Base-by-base conservation (phyloP, 2,888 invertebrate genomes). In the Oxytorus armatus region DNA sequence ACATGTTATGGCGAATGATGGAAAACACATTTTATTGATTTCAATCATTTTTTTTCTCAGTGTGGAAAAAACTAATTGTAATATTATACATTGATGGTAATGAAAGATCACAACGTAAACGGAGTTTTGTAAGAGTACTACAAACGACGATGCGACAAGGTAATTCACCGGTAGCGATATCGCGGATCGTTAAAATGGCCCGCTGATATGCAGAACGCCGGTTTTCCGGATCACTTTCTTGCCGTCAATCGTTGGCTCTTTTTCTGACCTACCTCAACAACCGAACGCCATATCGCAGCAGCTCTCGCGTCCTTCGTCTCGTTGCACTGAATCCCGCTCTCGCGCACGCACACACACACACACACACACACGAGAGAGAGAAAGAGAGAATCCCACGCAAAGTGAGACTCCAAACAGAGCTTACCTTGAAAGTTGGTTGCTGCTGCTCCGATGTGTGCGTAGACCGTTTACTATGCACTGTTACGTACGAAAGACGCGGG, bases 231-330 rank as follows among this genome's bases (percentile, higher is more conserved):
- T 68, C 42, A 14, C 39, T 63, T 53, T 14, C 36, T 65, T 47
- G 51, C 69, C n/a, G 63, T 79, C 68, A 73, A 79, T 81, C 74
- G 75, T 16, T 55, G 57, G 18, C 49, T 65, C 66, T 61, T 77
- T 42, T 44, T 47, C 79, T 42, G 79, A 82, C 77, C 81, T 61
- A 39, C 68, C 82, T 65, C 80, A 61, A 73, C 77, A 68, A 74
- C 76, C 61, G 36, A 39, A 25, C 25, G 55, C 23, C 69, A 57
- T 57, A 61, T 59, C 72, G 53, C 57, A 44, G 42, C 61, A 39
- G 29, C 70, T 68, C 23, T 76, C 5, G 47, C 72, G 53, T 57
- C 66, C 66, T 73, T 75, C 73, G 61, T 75, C 36, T 66, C 69
- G 77, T 65, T 81, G 81, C 81, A 81, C 66, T 75, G 66, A 18